Conservation (phyloP, 1,140 invertebrate genomes). For the Saccostrea cuccullata region DNA sequence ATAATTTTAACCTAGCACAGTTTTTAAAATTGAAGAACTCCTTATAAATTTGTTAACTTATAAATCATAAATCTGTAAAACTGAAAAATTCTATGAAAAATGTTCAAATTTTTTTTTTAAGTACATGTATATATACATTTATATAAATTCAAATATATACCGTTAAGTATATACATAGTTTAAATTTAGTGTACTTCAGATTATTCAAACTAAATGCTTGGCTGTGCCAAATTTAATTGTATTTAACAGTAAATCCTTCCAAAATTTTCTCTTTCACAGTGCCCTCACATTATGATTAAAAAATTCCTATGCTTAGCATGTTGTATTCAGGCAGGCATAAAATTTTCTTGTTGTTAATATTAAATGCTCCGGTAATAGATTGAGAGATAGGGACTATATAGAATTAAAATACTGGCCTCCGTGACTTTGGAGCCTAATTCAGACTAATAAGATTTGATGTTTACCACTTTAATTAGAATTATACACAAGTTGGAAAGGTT, state of each 20-base stretch:
- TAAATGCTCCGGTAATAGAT: constrained; percentile 30
- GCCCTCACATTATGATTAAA: constrained; percentile 24
- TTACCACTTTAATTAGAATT: constrained; percentile 16
- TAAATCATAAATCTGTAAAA: not conserved
- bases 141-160: not conserved
- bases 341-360: constrained; percentile 26
- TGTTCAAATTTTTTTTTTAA: not conserved
- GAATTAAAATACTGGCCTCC: not conserved
- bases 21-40: too few species aligned
- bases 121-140: not conserved
- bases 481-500: not conserved
- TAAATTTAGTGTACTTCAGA: not conserved
- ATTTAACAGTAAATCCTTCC: constrained; percentile 31
- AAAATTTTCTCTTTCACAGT: not conserved
- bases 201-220: too few species aligned
- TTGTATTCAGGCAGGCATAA: not conserved
- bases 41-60: not conserved
- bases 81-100: not conserved
- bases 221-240: not conserved
- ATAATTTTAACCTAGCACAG: too few species aligned
- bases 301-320: constrained; percentile 25
- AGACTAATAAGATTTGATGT: constrained; percentile 4
- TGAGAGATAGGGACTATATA: not conserved
- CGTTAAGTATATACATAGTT: not conserved
- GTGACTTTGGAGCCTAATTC: constrained; percentile 1